Base-by-base conservation (phyloP, 2,113 vertebrate species). In the Pionites leucogaster region DNA sequence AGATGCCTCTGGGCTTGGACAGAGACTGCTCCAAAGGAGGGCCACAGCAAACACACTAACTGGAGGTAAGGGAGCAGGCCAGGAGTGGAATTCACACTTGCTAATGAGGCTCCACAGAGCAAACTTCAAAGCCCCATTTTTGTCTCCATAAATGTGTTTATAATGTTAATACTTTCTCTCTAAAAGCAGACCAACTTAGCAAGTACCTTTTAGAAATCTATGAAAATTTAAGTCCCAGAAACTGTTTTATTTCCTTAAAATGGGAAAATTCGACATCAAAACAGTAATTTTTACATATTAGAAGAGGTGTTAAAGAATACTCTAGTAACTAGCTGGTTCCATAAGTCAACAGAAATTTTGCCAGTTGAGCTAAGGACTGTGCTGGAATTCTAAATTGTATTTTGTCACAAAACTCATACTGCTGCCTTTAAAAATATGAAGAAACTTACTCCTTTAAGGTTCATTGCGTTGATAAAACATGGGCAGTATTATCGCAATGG, bases 401-500 rank as follows among this genome's bases (percentile, higher is more conserved):
- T 94, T 81, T 74, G 15, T 57, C 49, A 78, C 6, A 59, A 71
- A 70, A 89, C 29, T 78, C 6, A 57, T 47, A 41, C 10, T 10
- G 10, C 6, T 3, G 5, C 13, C 44, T 65, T 69, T 76, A 64
- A 59, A 92, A 64, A 60, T 20, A 60, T 1, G 60, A 35, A 55
- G 49, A 82, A 76, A 33, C 8, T 3, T 78, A 22, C 19, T 31
- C 2, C 57, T n/a, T 76, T 28, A 67, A 68, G 28, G 28, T 27
- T 72, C 37, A 23, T 3, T 59, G 35, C 7, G 28, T 13, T 42
- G 39, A 25, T 12, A 89, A 86, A 80, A 53, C 46, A 55, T 1
- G 10, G 50, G 17, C 55, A 69, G 5, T 9, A 14, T 8, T 25
- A 7, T 3, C 3, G 0, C 2, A 2, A 60, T 6, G 14, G 22